A percentile compares a stretch with the other conserved stretches of the same genome.
These are phyloP conservation scores for Drosophila mettleri DNA, from an alignment of 2,888 invertebrate species.

Conservation along the genomic window DNA sequence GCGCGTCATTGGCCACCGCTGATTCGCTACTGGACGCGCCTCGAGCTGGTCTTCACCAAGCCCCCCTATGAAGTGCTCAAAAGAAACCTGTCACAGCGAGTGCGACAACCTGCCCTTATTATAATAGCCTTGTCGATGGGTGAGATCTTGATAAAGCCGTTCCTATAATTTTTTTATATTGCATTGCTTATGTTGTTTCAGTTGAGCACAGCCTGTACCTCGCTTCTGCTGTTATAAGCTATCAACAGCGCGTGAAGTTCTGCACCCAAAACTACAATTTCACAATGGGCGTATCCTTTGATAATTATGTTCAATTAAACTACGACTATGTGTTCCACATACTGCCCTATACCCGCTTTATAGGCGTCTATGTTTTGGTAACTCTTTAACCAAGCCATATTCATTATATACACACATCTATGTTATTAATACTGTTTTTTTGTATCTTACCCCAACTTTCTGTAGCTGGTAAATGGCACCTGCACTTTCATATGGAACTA, in stretches of 20 bases:
- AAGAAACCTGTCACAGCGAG: slow-evolving; percentile 63
- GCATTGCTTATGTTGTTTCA: slow-evolving; percentile 12
- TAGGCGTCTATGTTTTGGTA: slow-evolving; percentile 70
- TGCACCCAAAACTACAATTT: slow-evolving; percentile 63
- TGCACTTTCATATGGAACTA: slow-evolving; percentile 90
- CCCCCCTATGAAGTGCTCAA: slow-evolving; percentile 77
- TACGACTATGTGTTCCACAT: slow-evolving; percentile 78
- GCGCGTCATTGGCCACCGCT: slow-evolving; percentile 81
- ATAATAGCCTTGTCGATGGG: slow-evolving; percentile 73
- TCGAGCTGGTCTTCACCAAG: slow-evolving; percentile 79
- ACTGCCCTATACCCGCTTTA: slow-evolving; percentile 61
- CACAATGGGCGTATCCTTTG: slow-evolving; percentile 53
- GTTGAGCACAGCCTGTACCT: slow-evolving; percentile 80
- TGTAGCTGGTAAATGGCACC: slow-evolving; percentile 65
- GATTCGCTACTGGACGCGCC: slow-evolving; percentile 80
- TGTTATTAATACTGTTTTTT: no score
- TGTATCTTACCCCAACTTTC: fast-evolving
- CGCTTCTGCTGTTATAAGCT: slow-evolving; percentile 65
- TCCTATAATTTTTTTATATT: neutral
- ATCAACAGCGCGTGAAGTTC: slow-evolving; percentile 44
- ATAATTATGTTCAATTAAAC: slow-evolving; percentile 58
- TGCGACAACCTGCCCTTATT: slow-evolving; percentile 69
- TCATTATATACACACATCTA: neutral
- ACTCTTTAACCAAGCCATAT: neutral
- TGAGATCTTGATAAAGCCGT: slow-evolving; percentile 27